Evolutionary conservation across 2,797 vertebrate species (phyloP).

Genomic region (Onychomys torridus): DNA sequence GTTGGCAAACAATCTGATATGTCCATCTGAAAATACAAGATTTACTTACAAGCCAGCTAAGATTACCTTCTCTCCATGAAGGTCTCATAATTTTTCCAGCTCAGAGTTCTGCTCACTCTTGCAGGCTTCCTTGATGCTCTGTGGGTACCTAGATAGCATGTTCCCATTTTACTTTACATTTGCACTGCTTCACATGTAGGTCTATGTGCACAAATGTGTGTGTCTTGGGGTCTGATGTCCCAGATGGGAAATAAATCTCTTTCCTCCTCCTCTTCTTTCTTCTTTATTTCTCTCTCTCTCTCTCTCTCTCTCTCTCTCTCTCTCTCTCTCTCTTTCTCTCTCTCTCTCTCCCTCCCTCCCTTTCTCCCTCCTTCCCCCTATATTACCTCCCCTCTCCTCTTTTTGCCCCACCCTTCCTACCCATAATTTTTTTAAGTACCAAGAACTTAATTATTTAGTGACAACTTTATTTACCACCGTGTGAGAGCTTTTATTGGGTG

Average conservation of each 20-base stretch:
- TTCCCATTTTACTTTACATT: not conserved
- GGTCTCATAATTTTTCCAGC: not conserved
- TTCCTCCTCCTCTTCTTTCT: not conserved
- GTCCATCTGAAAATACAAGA: not conserved
- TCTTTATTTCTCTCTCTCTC: not conserved
- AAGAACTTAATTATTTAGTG: slow-evolving; percentile 58
- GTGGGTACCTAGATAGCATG: not conserved
- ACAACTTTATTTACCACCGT: slow-evolving; percentile 60
- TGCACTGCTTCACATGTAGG: not conserved
- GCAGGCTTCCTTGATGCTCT: not conserved
- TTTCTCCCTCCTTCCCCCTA: not conserved
- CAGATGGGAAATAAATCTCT: not conserved
- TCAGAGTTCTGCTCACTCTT: not conserved
- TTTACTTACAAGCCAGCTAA: not conserved
- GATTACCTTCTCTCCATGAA: not conserved
- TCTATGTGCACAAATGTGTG: not conserved
- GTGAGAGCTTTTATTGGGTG: slow-evolving; percentile 55
- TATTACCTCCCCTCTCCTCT: not conserved
- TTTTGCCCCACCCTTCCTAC: not conserved
- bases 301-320: not conserved
- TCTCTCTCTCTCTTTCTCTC: no score
- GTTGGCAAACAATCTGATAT: rapidly evolving
- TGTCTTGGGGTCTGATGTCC: not conserved
- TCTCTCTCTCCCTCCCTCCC: not conserved
- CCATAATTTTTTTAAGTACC: not conserved